Evolutionary conservation across 1,140 invertebrate genomes (phyloP).

Genomic region (Hesperophylax magnus): DNA sequence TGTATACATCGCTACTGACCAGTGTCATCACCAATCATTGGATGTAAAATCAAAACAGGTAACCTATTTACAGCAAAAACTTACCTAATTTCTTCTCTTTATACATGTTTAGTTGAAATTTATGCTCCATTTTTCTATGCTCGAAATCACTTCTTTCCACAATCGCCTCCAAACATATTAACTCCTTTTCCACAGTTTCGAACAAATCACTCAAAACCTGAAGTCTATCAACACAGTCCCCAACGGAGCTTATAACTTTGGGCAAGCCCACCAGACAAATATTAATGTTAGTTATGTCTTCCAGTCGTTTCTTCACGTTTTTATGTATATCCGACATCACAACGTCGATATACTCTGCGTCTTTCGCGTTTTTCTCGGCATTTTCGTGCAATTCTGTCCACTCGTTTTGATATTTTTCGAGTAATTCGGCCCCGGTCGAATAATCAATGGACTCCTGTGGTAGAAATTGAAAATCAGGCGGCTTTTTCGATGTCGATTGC

Average conservation of each 20-base stretch:
- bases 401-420: constrained; percentile 52
- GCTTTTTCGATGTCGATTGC: constrained; percentile 22
- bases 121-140: constrained; percentile 49
- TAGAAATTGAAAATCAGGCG: neutral
- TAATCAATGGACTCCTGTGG: constrained; percentile 30
- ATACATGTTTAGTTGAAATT: constrained; percentile 53
- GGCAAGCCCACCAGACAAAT: constrained; percentile 34
- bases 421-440: constrained; percentile 38
- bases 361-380: constrained; percentile 48
- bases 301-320: constrained; percentile 41
- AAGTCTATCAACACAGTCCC: constrained; percentile 33
- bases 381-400: constrained; percentile 49
- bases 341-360: constrained; percentile 46
- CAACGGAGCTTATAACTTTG: constrained; percentile 42
- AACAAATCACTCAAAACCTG: constrained; percentile 34
- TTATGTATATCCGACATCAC: constrained; percentile 45
- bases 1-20: no score
- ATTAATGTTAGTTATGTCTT: constrained; percentile 44
- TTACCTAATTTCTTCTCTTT: constrained; percentile 53
- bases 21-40: no score
- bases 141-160: constrained; percentile 46
- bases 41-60: no score
- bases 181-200: constrained; percentile 40
- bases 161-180: constrained; percentile 47
- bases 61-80: neutral